Conservation (phyloP, 2,797 vertebrate genomes). For the Phrynocephalus forsythii region DNA sequence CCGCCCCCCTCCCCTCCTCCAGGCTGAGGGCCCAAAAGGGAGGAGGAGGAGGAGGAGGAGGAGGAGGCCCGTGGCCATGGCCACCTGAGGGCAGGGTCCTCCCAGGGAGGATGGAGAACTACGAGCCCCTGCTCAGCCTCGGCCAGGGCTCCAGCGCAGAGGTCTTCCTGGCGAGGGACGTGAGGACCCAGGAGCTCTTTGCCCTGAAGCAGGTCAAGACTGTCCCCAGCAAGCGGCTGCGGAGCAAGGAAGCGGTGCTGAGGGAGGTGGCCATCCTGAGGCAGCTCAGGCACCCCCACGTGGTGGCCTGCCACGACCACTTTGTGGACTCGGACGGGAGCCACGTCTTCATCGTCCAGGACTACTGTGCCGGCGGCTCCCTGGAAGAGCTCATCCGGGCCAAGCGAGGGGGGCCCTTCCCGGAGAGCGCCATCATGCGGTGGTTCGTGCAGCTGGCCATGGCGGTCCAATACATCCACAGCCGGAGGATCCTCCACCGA, state of each 20-base stretch:
- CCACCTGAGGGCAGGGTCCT: not conserved
- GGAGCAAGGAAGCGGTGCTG: slow-evolving; percentile 72
- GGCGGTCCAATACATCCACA: slow-evolving; percentile 82
- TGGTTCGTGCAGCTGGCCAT: slow-evolving; percentile 83
- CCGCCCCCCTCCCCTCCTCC: not conserved
- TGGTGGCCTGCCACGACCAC: slow-evolving; percentile 80
- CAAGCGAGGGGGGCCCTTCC: slow-evolving; percentile 71
- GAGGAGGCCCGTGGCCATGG: not conserved
- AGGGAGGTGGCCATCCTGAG: slow-evolving; percentile 83
- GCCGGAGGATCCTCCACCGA: slow-evolving; percentile 81
- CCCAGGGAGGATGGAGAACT: slow-evolving; percentile 77
- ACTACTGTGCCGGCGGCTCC: slow-evolving; percentile 84
- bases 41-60: not conserved
- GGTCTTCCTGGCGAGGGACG: slow-evolving; percentile 82
- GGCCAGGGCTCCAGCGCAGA: slow-evolving; percentile 80
- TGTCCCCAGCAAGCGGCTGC: slow-evolving; percentile 62
- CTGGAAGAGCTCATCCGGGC: slow-evolving; percentile 80
- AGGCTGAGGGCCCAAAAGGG: not conserved
- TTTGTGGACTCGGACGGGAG: slow-evolving; percentile 69
- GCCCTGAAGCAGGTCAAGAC: slow-evolving; percentile 83
- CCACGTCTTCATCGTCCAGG: slow-evolving; percentile 83
- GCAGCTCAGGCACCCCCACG: slow-evolving; percentile 79
- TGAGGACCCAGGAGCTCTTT: slow-evolving; percentile 69
- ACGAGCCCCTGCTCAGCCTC: slow-evolving; percentile 78
- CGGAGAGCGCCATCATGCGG: slow-evolving; percentile 75